Percentiles rank a stretch among this genome's conserved stretches.
phyloP scores from a whole-genome alignment of 2,888 invertebrate species.

The Eurytoma californica region DNA sequence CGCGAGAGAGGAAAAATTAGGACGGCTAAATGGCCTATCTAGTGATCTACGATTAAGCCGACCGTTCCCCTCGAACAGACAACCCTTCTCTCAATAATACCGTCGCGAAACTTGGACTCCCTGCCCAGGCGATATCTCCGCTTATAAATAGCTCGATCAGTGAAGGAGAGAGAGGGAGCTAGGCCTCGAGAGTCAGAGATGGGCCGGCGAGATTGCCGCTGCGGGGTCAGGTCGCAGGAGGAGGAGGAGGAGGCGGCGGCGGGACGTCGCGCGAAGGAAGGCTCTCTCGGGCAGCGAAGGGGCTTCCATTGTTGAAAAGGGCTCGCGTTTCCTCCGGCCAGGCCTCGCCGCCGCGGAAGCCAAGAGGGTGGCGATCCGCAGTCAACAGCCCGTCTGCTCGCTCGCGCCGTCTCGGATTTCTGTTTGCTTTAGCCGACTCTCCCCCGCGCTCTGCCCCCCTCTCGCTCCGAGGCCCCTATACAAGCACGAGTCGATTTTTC shows the following conservation, averaged over 20 bases:
- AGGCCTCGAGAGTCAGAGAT: too few relatives aligned
- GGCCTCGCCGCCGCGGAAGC: conserved; percentile 9
- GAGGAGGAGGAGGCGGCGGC: neutral
- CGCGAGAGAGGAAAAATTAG: too few relatives aligned
- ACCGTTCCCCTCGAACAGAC: too few relatives aligned
- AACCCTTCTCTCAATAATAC: too few relatives aligned
- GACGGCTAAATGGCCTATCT: too few relatives aligned
- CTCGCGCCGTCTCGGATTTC: conserved; percentile 46
- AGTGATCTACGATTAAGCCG: too few relatives aligned
- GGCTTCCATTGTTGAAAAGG: conserved; percentile 43
- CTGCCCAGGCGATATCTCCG: too few relatives aligned
- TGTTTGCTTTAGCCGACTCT: conserved; percentile 49
- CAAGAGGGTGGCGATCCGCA: conserved; percentile 47
- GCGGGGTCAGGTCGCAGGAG: too few relatives aligned
- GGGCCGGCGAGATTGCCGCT: too few relatives aligned
- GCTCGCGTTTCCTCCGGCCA: conserved; percentile 32
- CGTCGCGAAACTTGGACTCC: too few relatives aligned
- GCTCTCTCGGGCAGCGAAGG: conserved; percentile 13
- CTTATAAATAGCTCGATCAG: too few relatives aligned
- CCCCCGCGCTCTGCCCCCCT: conserved; percentile 47
- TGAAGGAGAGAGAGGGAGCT: too few relatives aligned
- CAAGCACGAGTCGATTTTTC: neutral
- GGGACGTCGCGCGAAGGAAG: neutral
- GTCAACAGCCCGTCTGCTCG: conserved; percentile 40
- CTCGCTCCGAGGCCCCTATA: neutral